These are phyloP conservation scores for Cavia porcellus DNA, from an alignment of 2,113 vertebrate genomes.

Conservation along the genomic window DNA sequence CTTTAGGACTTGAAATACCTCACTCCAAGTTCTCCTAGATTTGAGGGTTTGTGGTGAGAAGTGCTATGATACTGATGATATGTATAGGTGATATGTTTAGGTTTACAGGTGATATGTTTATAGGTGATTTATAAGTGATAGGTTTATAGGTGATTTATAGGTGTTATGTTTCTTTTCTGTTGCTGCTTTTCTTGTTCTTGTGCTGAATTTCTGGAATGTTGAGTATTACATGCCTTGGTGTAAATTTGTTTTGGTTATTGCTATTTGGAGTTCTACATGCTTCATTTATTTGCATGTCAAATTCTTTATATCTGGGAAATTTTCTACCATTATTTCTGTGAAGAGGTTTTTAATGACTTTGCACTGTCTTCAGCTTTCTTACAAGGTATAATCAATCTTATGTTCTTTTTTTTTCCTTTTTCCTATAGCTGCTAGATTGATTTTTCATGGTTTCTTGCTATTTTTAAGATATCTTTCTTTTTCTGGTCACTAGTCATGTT, in stretches of 20 bases:
- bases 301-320: not conserved
- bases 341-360: not conserved
- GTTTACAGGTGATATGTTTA: not conserved
- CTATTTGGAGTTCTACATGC: not conserved
- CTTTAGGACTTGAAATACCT: not conserved
- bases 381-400: not conserved
- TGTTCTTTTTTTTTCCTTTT: not conserved
- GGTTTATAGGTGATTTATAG: not conserved
- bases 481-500: not conserved
- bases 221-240: not conserved
- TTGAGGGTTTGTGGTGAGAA: not conserved
- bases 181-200: not conserved
- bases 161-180: not conserved
- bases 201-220: not conserved
- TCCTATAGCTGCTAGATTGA: not conserved
- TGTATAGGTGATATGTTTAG: not conserved
- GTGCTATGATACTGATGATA: not conserved
- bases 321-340: not conserved
- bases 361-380: not conserved
- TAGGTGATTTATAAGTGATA: not conserved
- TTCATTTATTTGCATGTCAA: not conserved
- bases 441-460: not conserved
- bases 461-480: not conserved
- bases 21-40: not conserved
- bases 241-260: not conserved